phyloP scores from a whole-genome alignment of 2,888 invertebrate genomes.

The Aquatica leii region DNA sequence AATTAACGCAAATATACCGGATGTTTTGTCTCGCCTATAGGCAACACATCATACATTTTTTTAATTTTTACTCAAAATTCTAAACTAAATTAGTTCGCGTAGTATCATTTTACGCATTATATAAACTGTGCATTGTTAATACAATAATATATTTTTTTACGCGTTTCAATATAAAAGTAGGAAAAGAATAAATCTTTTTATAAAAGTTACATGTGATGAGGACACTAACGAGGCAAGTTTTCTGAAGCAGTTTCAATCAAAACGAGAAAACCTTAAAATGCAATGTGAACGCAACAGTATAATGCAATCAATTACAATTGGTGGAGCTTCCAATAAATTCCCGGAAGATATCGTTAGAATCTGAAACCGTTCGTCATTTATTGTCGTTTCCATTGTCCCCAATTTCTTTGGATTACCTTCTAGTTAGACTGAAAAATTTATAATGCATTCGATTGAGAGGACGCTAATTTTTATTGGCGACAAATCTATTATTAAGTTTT shows the following conservation, averaged over 20 bases:
- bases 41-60: too few relatives aligned
- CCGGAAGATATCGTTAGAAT: conserved; percentile 57
- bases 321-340: conserved; percentile 47
- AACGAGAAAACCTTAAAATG: conserved; percentile 45
- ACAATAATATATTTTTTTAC: too few relatives aligned
- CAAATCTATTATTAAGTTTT: conserved; percentile 16
- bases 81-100: too few relatives aligned
- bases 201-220: conserved; percentile 6
- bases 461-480: conserved; percentile 37
- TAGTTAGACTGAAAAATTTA: conserved; percentile 33
- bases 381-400: conserved; percentile 35
- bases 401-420: conserved; percentile 34
- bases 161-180: too few relatives aligned
- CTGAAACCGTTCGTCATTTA: conserved; percentile 55
- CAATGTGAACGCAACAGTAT: conserved; percentile 50
- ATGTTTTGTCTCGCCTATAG: too few relatives aligned
- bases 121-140: too few relatives aligned
- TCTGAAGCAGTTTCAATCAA: conserved; percentile 25
- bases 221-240: conserved; percentile 28
- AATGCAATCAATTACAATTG: conserved; percentile 53
- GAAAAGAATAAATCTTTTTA: too few relatives aligned
- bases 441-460: conserved; percentile 32
- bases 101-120: too few relatives aligned
- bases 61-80: too few relatives aligned
- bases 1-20: too few relatives aligned